Evolutionary conservation across 1,140 invertebrate species (phyloP).

Genomic region (Megalopta genalis): DNA sequence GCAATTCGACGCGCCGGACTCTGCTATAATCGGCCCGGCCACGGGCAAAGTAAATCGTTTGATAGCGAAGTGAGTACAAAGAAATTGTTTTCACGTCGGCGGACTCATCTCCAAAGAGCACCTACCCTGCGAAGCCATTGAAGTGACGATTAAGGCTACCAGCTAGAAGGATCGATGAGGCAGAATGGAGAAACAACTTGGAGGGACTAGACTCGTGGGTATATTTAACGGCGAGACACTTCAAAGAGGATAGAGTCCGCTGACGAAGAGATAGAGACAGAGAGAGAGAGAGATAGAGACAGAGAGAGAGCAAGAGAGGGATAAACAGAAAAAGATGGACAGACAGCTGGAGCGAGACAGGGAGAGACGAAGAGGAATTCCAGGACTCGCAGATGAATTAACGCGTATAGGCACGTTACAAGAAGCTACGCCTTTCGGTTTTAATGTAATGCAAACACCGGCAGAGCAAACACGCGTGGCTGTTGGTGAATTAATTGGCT

Average conservation of each 20-base stretch:
- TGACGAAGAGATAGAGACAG: too few species aligned
- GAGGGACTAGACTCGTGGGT: conserved; percentile 55
- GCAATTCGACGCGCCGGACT: too few species aligned
- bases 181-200: conserved; percentile 63
- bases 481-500: conserved; percentile 69
- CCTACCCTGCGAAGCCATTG: conserved; percentile 41
- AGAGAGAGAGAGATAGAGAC: too few species aligned
- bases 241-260: conserved; percentile 54
- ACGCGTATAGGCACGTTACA: conserved; percentile 32
- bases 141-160: conserved; percentile 55
- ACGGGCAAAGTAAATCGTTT: conserved; percentile 32
- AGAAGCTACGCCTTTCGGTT: conserved; percentile 64
- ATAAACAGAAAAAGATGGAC: too few species aligned
- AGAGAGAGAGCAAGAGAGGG: too few species aligned
- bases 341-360: too few species aligned
- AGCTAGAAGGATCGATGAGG: conserved; percentile 49
- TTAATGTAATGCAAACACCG: conserved; percentile 75
- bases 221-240: conserved; percentile 59
- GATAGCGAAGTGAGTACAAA: conserved; percentile 24
- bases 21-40: background rate
- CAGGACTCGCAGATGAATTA: conserved; percentile 52
- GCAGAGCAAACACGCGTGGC: conserved; percentile 56
- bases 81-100: conserved; percentile 41
- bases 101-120: conserved; percentile 45
- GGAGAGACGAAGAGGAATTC: background rate